Conservation (phyloP, 2,113 vertebrate genomes). For the Corythaeola cristata region DNA sequence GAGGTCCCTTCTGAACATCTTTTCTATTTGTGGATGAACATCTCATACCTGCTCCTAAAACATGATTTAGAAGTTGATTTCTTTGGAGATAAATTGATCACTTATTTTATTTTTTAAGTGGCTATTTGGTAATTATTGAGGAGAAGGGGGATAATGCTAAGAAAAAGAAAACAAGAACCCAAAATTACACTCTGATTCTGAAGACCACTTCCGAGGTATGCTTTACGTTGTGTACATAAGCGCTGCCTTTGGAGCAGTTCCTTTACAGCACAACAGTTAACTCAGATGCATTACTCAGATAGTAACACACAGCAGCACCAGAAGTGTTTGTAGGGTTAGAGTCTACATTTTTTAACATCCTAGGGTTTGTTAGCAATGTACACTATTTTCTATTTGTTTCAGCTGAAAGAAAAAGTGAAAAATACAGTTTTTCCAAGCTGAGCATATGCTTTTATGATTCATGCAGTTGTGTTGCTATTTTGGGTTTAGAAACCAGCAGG, state of each 20-base stretch:
- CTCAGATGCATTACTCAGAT: background rate
- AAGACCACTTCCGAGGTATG: background rate
- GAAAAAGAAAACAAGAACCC: background rate
- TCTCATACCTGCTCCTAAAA: background rate
- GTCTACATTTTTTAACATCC: background rate
- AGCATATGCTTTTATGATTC: conserved; percentile 40
- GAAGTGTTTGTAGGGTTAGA: background rate
- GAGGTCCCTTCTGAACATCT: background rate
- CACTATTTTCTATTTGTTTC: conserved; percentile 30
- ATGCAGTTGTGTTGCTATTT: conserved; percentile 54
- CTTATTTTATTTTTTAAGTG: background rate
- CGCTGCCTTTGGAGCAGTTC: background rate
- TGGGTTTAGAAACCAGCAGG: conserved; percentile 13
- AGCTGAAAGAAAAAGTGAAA: conserved; percentile 9
- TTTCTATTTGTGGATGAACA: background rate
- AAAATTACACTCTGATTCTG: background rate
- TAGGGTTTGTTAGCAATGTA: background rate
- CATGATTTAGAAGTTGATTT: background rate
- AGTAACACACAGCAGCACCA: background rate
- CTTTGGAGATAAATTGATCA: background rate
- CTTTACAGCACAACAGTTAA: background rate
- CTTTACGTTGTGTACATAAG: background rate
- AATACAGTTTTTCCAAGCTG: background rate
- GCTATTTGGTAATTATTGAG: background rate
- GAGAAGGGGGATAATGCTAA: background rate